Percentiles rank a stretch among this genome's conserved stretches.
Evolutionary conservation across 2,888 invertebrate genomes (phyloP).

Genomic region (Leucoma salicis): DNA sequence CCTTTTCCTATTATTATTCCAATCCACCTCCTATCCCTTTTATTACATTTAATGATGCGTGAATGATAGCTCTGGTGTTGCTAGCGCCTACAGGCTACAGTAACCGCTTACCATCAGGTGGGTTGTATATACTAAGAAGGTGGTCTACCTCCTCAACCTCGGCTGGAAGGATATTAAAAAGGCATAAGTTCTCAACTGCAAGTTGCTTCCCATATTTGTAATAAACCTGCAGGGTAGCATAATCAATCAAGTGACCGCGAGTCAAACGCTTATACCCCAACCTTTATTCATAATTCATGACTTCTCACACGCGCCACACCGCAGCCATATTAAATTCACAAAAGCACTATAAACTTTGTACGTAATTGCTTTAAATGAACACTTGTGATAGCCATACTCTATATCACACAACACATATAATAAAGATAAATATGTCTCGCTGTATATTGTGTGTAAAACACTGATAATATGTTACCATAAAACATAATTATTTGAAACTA

Average conservation of each 20-base stretch:
- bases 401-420: background rate
- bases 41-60: too few relatives aligned
- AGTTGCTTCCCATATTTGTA: slow-evolving; percentile 9
- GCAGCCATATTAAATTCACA: slow-evolving; percentile 32
- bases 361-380: slow-evolving; percentile 9
- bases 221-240: slow-evolving; percentile 26
- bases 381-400: background rate
- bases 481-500: slow-evolving; percentile 11
- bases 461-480: slow-evolving; percentile 1
- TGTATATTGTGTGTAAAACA: background rate
- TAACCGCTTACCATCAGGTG: too few relatives aligned
- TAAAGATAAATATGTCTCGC: background rate
- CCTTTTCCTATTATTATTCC: too few relatives aligned
- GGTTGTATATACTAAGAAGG: too few relatives aligned
- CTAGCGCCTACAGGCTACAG: too few relatives aligned
- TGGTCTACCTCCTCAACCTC: too few relatives aligned
- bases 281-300: slow-evolving; percentile 58
- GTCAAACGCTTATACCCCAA: slow-evolving; percentile 30
- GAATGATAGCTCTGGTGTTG: too few relatives aligned
- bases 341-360: slow-evolving; percentile 10
- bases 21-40: too few relatives aligned
- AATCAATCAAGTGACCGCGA: slow-evolving; percentile 55
- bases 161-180: too few relatives aligned
- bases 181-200: too few relatives aligned
- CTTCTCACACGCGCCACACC: slow-evolving; percentile 39